Evolutionary conservation across 1,140 invertebrate species (phyloP).

Genomic region (Zaprionus capensis): DNA sequence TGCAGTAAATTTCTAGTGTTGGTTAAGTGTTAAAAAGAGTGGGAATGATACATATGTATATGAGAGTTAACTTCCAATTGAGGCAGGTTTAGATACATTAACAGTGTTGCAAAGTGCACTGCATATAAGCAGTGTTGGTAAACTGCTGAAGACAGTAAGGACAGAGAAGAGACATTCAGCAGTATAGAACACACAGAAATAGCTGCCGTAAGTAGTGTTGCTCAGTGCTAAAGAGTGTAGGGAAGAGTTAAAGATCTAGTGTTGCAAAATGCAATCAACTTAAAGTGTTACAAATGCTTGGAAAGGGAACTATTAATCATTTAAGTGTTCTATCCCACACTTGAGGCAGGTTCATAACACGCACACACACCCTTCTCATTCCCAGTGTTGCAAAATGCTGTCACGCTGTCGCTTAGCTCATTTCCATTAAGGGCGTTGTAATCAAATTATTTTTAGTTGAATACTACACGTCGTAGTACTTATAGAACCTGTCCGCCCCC

Average conservation of each 20-base stretch:
- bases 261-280: not conserved
- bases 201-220: too few relatives aligned
- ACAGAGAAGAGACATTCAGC: too few relatives aligned
- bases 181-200: too few relatives aligned
- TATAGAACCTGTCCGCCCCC: constrained; percentile 3
- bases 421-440: constrained; percentile 9
- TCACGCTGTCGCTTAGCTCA: not conserved
- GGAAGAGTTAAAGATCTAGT: not conserved
- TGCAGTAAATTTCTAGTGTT: not conserved
- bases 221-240: too few relatives aligned
- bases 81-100: fast-evolving
- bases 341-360: not conserved
- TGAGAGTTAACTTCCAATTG: too few relatives aligned
- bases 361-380: not conserved
- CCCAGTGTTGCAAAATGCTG: constrained; percentile 1
- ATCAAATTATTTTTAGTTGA: constrained; percentile 11
- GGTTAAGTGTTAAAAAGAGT: too few relatives aligned
- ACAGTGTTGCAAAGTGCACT: too few relatives aligned
- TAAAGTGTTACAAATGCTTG: not conserved
- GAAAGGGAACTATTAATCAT: not conserved
- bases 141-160: too few relatives aligned
- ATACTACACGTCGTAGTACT: constrained; percentile 2
- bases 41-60: too few relatives aligned
- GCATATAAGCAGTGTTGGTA: too few relatives aligned
- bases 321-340: not conserved